Evolutionary conservation across 2,888 invertebrate species (phyloP).

Genomic region (Cephalotes varians): DNA sequence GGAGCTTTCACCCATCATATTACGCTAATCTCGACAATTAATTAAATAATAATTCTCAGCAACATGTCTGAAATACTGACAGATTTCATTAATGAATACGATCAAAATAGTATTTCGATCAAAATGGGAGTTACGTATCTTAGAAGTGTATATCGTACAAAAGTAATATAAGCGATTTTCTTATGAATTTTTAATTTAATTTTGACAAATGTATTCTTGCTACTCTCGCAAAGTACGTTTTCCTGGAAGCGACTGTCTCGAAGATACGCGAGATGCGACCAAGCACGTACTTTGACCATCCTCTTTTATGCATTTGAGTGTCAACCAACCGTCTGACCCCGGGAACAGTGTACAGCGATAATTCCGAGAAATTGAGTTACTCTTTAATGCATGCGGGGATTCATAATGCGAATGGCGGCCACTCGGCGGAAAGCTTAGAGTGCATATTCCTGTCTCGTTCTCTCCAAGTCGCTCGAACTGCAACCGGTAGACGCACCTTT

Average conservation of each 20-base stretch:
- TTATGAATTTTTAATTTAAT: conserved; percentile 22
- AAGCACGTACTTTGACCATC: neutral
- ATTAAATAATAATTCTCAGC: conserved; percentile 1
- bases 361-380: conserved; percentile 78
- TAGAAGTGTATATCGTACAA: neutral
- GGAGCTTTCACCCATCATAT: neutral
- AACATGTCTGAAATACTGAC: neutral
- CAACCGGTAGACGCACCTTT: conserved; percentile 46
- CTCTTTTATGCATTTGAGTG: conserved; percentile 3
- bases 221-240: neutral
- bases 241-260: neutral
- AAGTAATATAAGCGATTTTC: neutral
- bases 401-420: conserved; percentile 59
- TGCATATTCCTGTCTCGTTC: conserved; percentile 68
- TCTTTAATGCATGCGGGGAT: conserved; percentile 70
- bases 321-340: conserved; percentile 35
- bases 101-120: neutral
- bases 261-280: neutral
- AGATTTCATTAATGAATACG: neutral
- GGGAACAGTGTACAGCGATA: conserved; percentile 70
- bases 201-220: neutral
- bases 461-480: conserved; percentile 36
- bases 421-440: conserved; percentile 54
- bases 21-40: conserved; percentile 3
- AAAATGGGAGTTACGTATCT: neutral